Percentiles rank a stretch among this genome's conserved stretches.
Evolutionary conservation across 1,140 invertebrate genomes (phyloP).

Genomic region (Formica exsecta): DNA sequence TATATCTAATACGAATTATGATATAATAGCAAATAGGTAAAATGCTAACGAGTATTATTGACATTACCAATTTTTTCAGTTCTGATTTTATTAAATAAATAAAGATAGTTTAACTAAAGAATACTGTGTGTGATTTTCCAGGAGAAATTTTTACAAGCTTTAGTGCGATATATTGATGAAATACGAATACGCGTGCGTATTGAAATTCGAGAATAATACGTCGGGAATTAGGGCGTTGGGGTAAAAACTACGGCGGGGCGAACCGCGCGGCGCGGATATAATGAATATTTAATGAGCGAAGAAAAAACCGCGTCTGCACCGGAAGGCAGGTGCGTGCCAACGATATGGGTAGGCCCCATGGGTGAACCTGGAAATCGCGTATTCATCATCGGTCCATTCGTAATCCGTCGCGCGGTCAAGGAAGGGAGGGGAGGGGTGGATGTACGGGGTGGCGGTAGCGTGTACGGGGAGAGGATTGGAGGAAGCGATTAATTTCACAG

Average conservation of each 20-base stretch:
- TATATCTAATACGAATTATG: constrained; percentile 10
- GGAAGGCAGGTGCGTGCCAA: constrained; percentile 68
- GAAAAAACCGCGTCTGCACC: constrained; percentile 63
- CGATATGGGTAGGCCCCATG: constrained; percentile 53
- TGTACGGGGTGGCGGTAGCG: constrained; percentile 4
- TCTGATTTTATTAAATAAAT: constrained; percentile 3
- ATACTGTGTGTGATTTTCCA: neutral
- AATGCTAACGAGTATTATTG: neutral
- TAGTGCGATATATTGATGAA: neutral
- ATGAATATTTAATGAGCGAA: constrained; percentile 68
- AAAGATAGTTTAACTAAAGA: neutral
- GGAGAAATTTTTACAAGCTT: neutral
- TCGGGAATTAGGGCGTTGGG: constrained; percentile 35
- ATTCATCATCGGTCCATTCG: constrained; percentile 79
- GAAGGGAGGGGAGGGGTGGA: constrained; percentile 5
- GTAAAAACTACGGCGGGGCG: constrained; percentile 47
- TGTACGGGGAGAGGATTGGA: constrained; percentile 36
- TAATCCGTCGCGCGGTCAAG: constrained; percentile 73
- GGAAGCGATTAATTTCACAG: constrained; percentile 82
- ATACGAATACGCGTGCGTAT: constrained; percentile 4
- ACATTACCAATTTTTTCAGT: neutral
- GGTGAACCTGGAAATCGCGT: constrained; percentile 76
- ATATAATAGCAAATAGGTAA: neutral
- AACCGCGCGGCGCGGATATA: constrained; percentile 27
- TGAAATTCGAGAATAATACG: constrained; percentile 53